These are phyloP conservation scores for Bombyx mori DNA, from an alignment of 1,140 invertebrate genomes.

Conservation along the genomic window DNA sequence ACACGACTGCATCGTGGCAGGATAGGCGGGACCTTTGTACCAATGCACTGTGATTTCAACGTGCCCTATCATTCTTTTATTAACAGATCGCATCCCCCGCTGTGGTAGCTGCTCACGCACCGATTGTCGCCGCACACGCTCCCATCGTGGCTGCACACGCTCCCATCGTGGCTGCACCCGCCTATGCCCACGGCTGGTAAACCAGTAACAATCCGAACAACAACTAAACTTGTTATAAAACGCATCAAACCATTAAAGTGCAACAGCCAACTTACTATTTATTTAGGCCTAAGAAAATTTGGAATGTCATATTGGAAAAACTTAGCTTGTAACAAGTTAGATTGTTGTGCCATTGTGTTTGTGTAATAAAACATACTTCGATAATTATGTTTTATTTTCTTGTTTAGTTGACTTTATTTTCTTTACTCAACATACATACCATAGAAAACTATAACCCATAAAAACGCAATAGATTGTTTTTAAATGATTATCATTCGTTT, in stretches of 20 bases:
- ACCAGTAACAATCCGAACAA: conserved; percentile 5
- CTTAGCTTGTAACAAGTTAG: conserved; percentile 21
- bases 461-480: too few species aligned
- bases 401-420: not conserved
- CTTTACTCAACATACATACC: too few species aligned
- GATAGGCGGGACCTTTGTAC: too few species aligned
- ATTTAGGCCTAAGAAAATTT: conserved; percentile 24
- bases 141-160: conserved; percentile 40
- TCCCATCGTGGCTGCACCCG: conserved; percentile 40
- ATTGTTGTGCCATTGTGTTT: conserved; percentile 28
- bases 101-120: conserved; percentile 40
- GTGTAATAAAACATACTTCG: conserved; percentile 19
- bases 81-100: conserved; percentile 52
- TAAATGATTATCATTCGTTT: too few species aligned
- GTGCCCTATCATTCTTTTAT: not conserved
- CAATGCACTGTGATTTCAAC: too few species aligned
- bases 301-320: conserved; percentile 22
- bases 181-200: conserved; percentile 52
- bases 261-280: conserved; percentile 51
- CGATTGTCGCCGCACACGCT: conserved; percentile 28
- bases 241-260: conserved; percentile 28
- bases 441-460: too few species aligned
- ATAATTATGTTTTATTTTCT: conserved; percentile 9
- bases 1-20: too few species aligned
- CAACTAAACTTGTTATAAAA: conserved; percentile 14